A percentile compares a stretch with the other conserved stretches of the same genome.
Evolutionary conservation across 2,113 vertebrate genomes (phyloP).

Genomic region (Sturnus vulgaris): DNA sequence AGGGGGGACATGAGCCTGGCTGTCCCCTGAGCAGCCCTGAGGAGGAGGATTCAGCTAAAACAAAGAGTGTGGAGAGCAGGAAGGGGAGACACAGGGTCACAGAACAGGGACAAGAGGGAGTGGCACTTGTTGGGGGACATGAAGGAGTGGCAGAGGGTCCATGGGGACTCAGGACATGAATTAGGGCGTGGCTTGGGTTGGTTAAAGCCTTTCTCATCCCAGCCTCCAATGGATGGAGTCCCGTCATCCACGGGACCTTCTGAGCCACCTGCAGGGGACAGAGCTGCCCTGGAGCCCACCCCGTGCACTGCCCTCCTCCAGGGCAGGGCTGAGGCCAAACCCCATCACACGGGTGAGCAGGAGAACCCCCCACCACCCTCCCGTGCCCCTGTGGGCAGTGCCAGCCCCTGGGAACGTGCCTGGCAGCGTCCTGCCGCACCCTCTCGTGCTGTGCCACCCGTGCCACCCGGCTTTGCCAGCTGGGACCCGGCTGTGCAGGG

Average conservation of each 20-base stretch:
- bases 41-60: too few relatives aligned
- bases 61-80: too few relatives aligned
- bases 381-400: fast-evolving
- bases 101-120: too few relatives aligned
- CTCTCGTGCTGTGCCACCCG: fast-evolving
- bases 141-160: too few relatives aligned
- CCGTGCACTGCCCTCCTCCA: neutral
- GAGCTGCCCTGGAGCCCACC: neutral
- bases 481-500: fast-evolving
- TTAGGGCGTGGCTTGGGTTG: neutral
- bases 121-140: too few relatives aligned
- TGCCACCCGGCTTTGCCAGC: neutral
- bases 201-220: neutral
- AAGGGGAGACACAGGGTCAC: too few relatives aligned
- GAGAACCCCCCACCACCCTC: neutral
- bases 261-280: neutral
- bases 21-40: too few relatives aligned
- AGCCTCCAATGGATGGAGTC: neutral
- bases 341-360: fast-evolving
- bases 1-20: too few relatives aligned
- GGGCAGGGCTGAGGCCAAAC: neutral
- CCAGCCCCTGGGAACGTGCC: neutral
- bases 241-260: neutral
- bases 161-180: too few relatives aligned
- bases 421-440: too few relatives aligned